Evolutionary conservation across 2,113 vertebrate species (phyloP).

Genomic region (Apus apus): DNA sequence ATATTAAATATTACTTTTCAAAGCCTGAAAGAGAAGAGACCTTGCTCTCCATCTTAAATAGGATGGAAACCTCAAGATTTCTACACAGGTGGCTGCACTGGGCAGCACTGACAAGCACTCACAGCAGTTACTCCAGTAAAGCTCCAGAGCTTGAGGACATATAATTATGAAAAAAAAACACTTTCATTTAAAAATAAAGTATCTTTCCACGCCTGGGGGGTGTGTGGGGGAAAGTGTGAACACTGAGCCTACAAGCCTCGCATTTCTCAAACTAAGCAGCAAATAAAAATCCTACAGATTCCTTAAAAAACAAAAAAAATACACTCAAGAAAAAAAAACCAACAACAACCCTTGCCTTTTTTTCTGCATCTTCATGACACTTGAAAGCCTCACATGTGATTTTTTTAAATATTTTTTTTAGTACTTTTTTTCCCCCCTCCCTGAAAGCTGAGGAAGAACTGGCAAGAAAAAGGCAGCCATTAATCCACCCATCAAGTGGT

Average conservation of each 20-base stretch:
- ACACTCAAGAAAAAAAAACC: too few species aligned
- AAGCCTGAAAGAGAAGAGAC: neutral
- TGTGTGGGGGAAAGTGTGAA: neutral
- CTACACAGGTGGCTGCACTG: neutral
- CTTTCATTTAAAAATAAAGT: conserved; percentile 35
- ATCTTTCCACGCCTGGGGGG: neutral
- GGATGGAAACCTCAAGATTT: neutral
- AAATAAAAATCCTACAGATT: neutral
- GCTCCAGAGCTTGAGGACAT: neutral
- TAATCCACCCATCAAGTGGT: conserved; percentile 14
- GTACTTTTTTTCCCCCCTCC: neutral
- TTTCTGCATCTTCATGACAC: neutral
- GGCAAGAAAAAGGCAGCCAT: conserved; percentile 31
- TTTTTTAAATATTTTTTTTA: neutral
- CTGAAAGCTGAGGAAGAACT: neutral
- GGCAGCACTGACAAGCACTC: neutral
- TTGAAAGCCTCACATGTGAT: neutral
- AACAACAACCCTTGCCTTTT: neutral
- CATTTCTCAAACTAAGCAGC: neutral
- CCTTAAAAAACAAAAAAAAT: neutral
- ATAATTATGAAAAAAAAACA: neutral
- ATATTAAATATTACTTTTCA: neutral
- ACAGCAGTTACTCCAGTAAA: neutral
- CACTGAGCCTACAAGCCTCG: conserved; percentile 14
- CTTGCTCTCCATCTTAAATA: neutral